Conservation (phyloP, 2,113 vertebrate genomes). For the Paramisgurnus dabryanus region DNA sequence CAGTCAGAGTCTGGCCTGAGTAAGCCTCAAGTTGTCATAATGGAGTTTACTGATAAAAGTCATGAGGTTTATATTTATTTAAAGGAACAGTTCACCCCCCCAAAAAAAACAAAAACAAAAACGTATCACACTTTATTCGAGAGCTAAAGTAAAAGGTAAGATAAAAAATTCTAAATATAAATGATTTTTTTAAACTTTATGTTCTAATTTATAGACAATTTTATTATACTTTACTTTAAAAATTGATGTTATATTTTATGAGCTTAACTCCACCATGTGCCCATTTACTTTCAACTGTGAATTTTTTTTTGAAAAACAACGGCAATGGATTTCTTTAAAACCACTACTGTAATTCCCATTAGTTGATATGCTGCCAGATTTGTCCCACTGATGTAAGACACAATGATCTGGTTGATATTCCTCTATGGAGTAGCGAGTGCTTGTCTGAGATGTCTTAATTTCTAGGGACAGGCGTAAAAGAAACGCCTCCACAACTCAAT, state of each 20-base stretch:
- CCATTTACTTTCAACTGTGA: too few relatives aligned
- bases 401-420: conserved; percentile 4
- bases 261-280: too few relatives aligned
- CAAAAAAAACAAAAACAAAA: neutral
- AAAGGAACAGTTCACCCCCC: neutral
- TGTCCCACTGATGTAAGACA: neutral
- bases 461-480: conserved; percentile 5
- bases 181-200: too few relatives aligned
- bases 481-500: conserved; percentile 35
- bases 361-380: neutral
- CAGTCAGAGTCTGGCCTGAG: too few relatives aligned
- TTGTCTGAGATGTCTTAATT: conserved; percentile 18
- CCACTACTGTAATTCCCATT: neutral
- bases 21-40: too few relatives aligned
- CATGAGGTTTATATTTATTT: neutral
- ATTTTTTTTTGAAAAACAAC: too few relatives aligned
- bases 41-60: neutral
- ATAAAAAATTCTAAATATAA: too few relatives aligned
- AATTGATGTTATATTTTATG: too few relatives aligned
- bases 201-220: too few relatives aligned
- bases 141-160: too few relatives aligned
- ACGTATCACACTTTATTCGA: too few relatives aligned
- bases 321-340: neutral
- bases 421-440: neutral
- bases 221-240: too few relatives aligned